Conservation (phyloP, 2,113 vertebrate species). For the Neomonachus schauinslandi region DNA sequence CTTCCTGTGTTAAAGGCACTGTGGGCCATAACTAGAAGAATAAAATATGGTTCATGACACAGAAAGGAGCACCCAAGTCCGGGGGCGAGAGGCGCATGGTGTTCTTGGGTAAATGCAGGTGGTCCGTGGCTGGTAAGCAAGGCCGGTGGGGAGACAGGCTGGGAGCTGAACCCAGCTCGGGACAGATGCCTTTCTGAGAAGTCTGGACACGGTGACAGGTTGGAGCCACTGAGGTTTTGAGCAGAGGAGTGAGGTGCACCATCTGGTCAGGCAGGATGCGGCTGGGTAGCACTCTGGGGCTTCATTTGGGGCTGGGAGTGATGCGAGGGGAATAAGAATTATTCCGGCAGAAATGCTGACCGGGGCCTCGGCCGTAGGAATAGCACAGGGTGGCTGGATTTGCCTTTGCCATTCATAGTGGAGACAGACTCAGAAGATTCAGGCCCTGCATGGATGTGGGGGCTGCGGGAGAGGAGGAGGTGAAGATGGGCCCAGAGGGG, state of each 20-base stretch:
- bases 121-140: accelerated
- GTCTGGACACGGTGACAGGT: background rate
- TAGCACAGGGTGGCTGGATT: background rate
- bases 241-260: background rate
- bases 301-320: background rate
- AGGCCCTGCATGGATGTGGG: background rate
- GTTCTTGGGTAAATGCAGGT: background rate
- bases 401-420: background rate
- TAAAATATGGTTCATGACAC: background rate
- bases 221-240: background rate
- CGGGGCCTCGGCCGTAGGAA: background rate
- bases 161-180: background rate
- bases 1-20: background rate
- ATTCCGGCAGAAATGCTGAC: background rate
- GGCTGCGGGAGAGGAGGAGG: background rate
- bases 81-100: too few relatives aligned
- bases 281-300: background rate
- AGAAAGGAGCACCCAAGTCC: background rate
- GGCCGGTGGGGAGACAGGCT: background rate
- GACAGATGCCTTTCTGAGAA: background rate
- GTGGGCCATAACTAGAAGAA: background rate
- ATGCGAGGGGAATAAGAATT: background rate
- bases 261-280: background rate
- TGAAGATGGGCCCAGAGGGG: background rate
- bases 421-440: background rate